phyloP scores from a whole-genome alignment of 2,888 invertebrate species.

The Hirudinaria manillensis region DNA sequence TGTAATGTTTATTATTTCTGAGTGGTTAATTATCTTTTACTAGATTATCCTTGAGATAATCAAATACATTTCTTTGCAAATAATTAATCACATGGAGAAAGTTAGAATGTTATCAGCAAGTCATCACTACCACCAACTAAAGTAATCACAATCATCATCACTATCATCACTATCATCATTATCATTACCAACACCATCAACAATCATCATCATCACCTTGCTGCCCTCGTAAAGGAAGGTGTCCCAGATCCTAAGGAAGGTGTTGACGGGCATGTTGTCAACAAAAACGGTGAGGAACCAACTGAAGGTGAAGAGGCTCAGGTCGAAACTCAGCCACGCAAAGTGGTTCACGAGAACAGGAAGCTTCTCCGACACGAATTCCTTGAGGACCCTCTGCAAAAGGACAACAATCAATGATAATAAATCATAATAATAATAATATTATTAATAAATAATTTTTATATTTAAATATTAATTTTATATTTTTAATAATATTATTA shows the following conservation, averaged over 20 bases:
- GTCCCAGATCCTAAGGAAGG: constrained; percentile 60
- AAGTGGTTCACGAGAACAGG: constrained; percentile 56
- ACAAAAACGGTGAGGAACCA: constrained; percentile 61
- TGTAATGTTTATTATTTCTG: too few species aligned
- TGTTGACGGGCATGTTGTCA: constrained; percentile 57
- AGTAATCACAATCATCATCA: neutral
- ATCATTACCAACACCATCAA: neutral
- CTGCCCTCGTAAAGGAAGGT: constrained; percentile 59
- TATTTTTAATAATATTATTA: neutral
- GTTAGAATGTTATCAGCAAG: too few species aligned
- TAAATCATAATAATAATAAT: neutral
- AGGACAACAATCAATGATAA: neutral
- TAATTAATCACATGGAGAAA: too few species aligned
- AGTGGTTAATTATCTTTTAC: too few species aligned
- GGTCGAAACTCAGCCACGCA: constrained; percentile 54
- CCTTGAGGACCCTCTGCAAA: constrained; percentile 57
- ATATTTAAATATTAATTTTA: neutral
- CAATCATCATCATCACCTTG: constrained; percentile 52
- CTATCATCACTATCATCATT: too few species aligned
- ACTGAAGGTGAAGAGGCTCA: constrained; percentile 58
- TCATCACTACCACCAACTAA: too few species aligned
- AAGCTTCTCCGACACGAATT: constrained; percentile 58
- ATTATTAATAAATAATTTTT: neutral
- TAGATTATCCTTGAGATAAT: too few species aligned
- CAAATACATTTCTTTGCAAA: too few species aligned